Evolutionary conservation across 2,113 vertebrate species (phyloP), one percentile per base, ranked within the genome.

Genomic region (Brachypteracias leptosomus): DNA sequence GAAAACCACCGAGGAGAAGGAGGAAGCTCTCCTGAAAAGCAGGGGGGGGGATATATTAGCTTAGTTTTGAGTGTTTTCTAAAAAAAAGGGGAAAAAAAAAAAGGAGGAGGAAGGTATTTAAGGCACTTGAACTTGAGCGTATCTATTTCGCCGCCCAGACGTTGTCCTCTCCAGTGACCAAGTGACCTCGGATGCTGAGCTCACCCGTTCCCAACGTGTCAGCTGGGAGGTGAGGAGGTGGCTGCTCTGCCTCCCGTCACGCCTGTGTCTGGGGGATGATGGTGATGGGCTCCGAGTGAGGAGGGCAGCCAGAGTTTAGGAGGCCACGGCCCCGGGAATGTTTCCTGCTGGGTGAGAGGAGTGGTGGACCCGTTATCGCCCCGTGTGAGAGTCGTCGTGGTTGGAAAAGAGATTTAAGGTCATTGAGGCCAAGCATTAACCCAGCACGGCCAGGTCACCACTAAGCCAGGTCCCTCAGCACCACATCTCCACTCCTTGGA

Each of bases 271-370:
- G 18, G 57, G 49, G 77, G 58, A 8, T 24, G 28, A 10, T 16
- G 13, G 90, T 8, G 36, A 65, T 5, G 31, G 83, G 79, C 63
- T 71, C 74, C 57, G 74, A 57, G 71, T 36, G 71, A 74, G 61
- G 79, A 95, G 98, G 97, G 96, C 97, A 95, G 96, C 97, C 97
- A 97, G 96, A 95, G 96, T 95, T 97, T 92, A 96, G 94, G 78
- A 95, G 95, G 95, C 92, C 68, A 7, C 35, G 92, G 93, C 96
- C 90, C 11, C 36, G n/a, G 35, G 28, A 49, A 5, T 67, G 80
- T 59, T 93, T 96, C 95, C 92, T 93, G 83, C 78, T 90, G 93
- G 59, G 91, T 36, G 3, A 61, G 81, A 51, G 78, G 46, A 88
- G 47, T 12, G 12, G 15, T 0, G 4, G 42, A 36, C 42, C 33